A percentile compares a stretch with the other conserved stretches of the same genome.
Conservation (phyloP, 1,140 invertebrate species). For the Papilio dardanus region DNA sequence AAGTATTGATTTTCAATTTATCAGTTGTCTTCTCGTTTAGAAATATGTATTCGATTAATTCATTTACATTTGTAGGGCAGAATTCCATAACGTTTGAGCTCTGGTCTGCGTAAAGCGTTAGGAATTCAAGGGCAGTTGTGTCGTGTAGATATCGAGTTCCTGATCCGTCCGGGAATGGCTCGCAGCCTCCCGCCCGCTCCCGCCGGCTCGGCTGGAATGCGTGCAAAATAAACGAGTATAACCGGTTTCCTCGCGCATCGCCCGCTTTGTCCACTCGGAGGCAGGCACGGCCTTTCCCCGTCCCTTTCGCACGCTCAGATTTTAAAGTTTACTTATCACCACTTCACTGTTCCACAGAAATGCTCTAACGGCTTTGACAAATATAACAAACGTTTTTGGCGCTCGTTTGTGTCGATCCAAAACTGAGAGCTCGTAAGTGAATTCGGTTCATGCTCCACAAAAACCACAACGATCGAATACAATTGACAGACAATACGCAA, state of each 20-base stretch:
- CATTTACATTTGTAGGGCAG: constrained; percentile 24
- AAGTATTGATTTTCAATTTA: neutral
- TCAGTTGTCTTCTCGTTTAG: neutral
- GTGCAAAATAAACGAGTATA: constrained; percentile 80
- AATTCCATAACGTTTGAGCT: constrained; percentile 32
- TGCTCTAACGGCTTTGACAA: constrained; percentile 34
- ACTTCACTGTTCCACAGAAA: constrained; percentile 49
- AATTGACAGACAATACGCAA: neutral
- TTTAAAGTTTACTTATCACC: constrained; percentile 43
- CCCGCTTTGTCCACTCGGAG: constrained; percentile 64
- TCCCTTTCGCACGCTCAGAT: constrained; percentile 55
- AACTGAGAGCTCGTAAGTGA: neutral
- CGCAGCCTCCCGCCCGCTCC: constrained; percentile 52
- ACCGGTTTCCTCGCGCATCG: constrained; percentile 72
- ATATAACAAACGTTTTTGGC: neutral
- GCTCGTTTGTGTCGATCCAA: neutral
- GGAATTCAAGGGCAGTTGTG: constrained; percentile 69
- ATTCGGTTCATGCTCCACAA: neutral
- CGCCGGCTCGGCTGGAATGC: constrained; percentile 70
- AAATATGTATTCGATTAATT: neutral
- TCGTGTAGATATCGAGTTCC: constrained; percentile 65
- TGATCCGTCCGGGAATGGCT: constrained; percentile 69
- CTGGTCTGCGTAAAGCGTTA: constrained; percentile 41
- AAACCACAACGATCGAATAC: neutral
- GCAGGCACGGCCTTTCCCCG: constrained; percentile 60